Percentiles rank a stretch among this genome's conserved stretches.
phyloP scores from a whole-genome alignment of 2,888 invertebrate genomes.

The Plagodis pulveraria region DNA sequence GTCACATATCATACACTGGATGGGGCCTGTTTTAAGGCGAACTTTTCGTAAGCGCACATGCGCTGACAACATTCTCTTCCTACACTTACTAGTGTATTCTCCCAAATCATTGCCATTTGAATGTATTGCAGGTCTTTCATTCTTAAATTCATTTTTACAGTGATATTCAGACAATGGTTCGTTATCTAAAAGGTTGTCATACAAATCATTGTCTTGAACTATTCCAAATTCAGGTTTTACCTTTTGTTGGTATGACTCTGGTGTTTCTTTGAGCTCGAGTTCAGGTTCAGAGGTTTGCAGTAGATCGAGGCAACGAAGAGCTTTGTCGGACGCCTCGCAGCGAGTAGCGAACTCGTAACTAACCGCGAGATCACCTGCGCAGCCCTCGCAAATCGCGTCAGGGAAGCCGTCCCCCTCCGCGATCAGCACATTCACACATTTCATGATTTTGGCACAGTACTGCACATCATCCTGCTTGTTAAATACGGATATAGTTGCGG shows the following conservation, averaged over 20 bases:
- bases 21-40: constrained; percentile 28
- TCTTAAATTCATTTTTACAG: constrained; percentile 1
- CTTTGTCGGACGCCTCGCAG: constrained; percentile 67
- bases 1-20: constrained; percentile 33
- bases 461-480: constrained; percentile 58
- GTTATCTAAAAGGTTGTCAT: constrained; percentile 20
- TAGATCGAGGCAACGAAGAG: constrained; percentile 55
- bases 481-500: constrained; percentile 64
- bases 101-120: constrained; percentile 5
- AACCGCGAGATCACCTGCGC: constrained; percentile 58
- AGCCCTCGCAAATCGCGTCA: constrained; percentile 61
- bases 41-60: constrained; percentile 23
- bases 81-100: constrained; percentile 13
- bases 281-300: constrained; percentile 19
- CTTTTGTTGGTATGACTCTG: constrained; percentile 37
- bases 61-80: constrained; percentile 16
- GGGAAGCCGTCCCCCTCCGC: constrained; percentile 68
- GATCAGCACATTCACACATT: constrained; percentile 61
- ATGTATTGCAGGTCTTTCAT: constrained; percentile 8
- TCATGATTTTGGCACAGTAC: constrained; percentile 64
- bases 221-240: constrained; percentile 47
- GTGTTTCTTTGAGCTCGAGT: background rate
- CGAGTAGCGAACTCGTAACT: constrained; percentile 66
- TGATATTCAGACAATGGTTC: constrained; percentile 9
- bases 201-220: constrained; percentile 2